phyloP scores from a whole-genome alignment of 2,113 vertebrate genomes.

The Picathartes gymnocephalus region DNA sequence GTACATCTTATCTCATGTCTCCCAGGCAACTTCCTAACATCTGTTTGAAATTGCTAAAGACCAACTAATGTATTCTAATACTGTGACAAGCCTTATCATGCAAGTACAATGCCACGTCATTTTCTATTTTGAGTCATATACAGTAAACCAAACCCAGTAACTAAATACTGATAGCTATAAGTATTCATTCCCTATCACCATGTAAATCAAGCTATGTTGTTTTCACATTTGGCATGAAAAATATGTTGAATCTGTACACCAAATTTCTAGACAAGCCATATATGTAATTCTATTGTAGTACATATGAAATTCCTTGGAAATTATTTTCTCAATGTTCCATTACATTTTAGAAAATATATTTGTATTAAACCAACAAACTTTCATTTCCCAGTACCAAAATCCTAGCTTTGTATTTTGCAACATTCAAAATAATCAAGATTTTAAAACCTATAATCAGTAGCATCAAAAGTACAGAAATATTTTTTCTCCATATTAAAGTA shows the following conservation, averaged over 20 bases:
- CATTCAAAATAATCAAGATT: background rate
- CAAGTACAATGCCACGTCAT: background rate
- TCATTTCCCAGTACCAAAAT: background rate
- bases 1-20: background rate
- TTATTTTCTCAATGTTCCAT: background rate
- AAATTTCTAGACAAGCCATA: background rate
- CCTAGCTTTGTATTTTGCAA: background rate
- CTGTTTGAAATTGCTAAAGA: background rate
- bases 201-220: background rate
- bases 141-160: background rate
- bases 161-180: background rate
- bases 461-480: background rate
- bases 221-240: background rate
- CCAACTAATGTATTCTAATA: background rate
- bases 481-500: background rate
- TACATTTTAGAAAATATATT: background rate
- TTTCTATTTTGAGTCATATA: background rate
- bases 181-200: background rate
- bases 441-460: background rate
- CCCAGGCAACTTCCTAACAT: background rate
- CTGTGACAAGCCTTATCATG: background rate
- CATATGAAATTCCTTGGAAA: background rate
- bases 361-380: background rate
- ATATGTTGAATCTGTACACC: background rate
- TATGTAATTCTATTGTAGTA: background rate